phyloP scores from a whole-genome alignment of 2,797 vertebrate species.

The Spinus olivaceus region DNA sequence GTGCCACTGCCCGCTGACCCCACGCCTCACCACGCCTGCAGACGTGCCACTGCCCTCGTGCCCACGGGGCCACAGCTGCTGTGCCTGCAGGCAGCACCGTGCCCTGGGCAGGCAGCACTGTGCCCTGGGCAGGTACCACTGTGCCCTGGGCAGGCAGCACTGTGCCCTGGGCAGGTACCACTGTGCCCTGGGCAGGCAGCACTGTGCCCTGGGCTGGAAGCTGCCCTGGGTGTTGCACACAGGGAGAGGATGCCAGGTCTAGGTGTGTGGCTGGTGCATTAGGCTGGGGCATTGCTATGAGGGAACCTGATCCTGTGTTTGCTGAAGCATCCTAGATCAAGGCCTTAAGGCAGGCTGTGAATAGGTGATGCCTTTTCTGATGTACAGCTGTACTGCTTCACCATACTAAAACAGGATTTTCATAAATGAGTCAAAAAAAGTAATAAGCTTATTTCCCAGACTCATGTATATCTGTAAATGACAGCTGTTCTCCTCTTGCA shows the following conservation, averaged over 20 bases:
- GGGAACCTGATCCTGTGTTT: background rate
- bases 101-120: accelerated
- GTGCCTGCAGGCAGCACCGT: accelerated
- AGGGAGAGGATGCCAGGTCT: background rate
- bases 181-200: background rate
- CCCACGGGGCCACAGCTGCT: accelerated
- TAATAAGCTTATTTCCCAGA: background rate
- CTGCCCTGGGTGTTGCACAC: accelerated
- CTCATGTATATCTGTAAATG: background rate
- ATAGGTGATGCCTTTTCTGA: background rate
- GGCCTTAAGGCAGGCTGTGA: background rate
- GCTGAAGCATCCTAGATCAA: background rate
- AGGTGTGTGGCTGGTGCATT: accelerated
- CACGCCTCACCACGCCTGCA: accelerated
- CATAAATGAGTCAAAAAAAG: background rate
- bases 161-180: background rate
- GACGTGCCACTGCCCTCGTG: background rate
- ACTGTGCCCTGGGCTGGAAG: too few relatives aligned
- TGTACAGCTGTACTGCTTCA: background rate
- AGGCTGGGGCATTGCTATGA: background rate
- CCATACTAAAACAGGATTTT: background rate
- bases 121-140: accelerated
- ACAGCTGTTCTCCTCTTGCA: background rate
- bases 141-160: accelerated
- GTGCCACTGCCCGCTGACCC: background rate